Evolutionary conservation across 2,797 vertebrate species (phyloP).

Genomic region (Falco biarmicus): DNA sequence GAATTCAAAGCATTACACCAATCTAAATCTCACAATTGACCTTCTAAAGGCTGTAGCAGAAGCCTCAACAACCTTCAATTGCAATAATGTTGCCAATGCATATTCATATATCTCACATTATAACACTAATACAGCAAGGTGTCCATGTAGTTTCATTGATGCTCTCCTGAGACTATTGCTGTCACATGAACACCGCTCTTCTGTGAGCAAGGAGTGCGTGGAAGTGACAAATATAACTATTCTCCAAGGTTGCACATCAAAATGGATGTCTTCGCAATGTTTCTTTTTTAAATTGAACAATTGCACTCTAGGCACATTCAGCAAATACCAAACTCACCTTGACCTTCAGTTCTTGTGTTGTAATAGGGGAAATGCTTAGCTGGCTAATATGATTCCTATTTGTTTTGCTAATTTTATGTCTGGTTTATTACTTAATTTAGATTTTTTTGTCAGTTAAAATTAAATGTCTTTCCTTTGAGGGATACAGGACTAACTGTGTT

Average conservation of each 20-base stretch:
- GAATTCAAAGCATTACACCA: background rate
- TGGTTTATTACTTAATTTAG: background rate
- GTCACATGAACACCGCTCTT: accelerated
- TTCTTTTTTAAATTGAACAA: background rate
- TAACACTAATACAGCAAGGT: background rate
- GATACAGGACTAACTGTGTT: background rate
- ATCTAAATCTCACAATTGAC: background rate
- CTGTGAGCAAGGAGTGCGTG: accelerated
- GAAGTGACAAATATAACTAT: background rate
- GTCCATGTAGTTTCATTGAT: background rate
- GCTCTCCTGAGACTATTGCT: background rate
- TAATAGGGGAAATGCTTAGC: background rate
- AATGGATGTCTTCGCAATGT: background rate
- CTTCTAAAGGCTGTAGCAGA: background rate
- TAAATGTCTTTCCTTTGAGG: background rate
- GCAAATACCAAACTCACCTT: background rate
- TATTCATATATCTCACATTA: background rate
- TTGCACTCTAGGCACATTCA: background rate
- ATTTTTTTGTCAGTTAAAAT: background rate
- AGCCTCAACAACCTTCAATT: background rate
- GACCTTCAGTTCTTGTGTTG: background rate
- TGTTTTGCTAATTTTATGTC: background rate
- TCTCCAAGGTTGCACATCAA: background rate
- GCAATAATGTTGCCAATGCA: background rate
- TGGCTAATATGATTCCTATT: background rate